phyloP scores from a whole-genome alignment of 2,113 vertebrate species.

The Morone chrysops region DNA sequence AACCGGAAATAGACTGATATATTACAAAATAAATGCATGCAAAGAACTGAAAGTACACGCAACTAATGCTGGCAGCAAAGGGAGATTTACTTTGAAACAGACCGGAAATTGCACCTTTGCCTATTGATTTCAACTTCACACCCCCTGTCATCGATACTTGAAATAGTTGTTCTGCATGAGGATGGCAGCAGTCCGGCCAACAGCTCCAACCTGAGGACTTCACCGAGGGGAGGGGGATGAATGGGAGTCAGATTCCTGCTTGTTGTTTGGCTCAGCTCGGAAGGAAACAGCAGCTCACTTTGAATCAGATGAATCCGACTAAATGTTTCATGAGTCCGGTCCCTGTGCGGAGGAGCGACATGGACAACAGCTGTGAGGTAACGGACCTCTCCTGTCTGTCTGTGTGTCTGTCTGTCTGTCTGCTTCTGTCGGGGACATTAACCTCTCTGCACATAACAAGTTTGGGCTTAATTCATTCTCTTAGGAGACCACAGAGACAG shows the following conservation, averaged over 20 bases:
- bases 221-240: conserved; percentile 43
- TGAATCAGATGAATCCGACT: neutral
- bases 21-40: conserved; percentile 37
- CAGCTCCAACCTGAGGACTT: conserved; percentile 1
- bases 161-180: conserved; percentile 25
- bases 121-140: neutral
- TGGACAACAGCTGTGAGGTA: conserved; percentile 68
- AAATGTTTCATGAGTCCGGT: neutral
- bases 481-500: too few relatives aligned
- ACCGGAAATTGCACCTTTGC: fast-evolving
- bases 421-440: neutral
- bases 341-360: conserved; percentile 4
- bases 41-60: neutral
- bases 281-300: neutral
- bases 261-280: neutral
- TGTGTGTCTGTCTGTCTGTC: neutral
- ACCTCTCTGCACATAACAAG: neutral
- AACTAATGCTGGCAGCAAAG: neutral
- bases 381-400: neutral
- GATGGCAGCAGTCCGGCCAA: conserved; percentile 35
- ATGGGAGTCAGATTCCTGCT: conserved; percentile 57
- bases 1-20: neutral
- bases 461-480: neutral
- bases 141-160: conserved; percentile 25
- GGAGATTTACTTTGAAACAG: conserved; percentile 42